Conservation (phyloP, 2,113 vertebrate genomes). For the Motacilla tschutschensis region DNA sequence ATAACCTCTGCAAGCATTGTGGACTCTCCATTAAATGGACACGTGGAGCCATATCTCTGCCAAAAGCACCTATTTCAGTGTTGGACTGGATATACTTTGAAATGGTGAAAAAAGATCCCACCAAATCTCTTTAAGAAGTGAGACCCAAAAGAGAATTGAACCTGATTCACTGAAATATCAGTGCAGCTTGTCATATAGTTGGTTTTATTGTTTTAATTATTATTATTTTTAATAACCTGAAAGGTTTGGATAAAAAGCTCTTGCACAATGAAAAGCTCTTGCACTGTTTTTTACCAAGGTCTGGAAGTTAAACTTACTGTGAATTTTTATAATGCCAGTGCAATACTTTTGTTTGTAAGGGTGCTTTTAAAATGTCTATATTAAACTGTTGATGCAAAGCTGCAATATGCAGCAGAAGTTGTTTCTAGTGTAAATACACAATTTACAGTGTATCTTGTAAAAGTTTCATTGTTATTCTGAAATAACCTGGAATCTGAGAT, state of each 20-base stretch:
- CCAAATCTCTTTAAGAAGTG: neutral
- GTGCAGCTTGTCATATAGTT: neutral
- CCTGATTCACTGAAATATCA: neutral
- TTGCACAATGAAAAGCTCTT: conserved; percentile 38
- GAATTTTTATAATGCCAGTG: conserved; percentile 51
- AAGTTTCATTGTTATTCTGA: neutral
- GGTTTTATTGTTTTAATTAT: neutral
- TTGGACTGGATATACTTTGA: neutral
- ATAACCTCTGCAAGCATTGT: neutral
- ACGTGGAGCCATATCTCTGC: neutral
- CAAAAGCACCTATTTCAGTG: neutral
- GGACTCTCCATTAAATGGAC: neutral
- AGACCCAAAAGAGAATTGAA: neutral
- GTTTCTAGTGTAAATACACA: conserved; percentile 35
- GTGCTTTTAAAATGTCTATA: conserved; percentile 10
- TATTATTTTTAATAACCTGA: neutral
- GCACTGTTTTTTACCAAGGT: conserved; percentile 38
- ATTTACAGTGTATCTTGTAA: neutral
- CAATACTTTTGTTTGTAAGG: conserved; percentile 55
- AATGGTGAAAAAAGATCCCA: neutral
- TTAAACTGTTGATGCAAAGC: neutral
- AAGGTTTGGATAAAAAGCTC: conserved; percentile 29
- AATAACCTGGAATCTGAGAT: neutral
- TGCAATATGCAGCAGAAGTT: neutral
- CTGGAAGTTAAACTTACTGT: conserved; percentile 35